phyloP scores from a whole-genome alignment of 2,113 vertebrate genomes.

The Ceuthmochares aereus region DNA sequence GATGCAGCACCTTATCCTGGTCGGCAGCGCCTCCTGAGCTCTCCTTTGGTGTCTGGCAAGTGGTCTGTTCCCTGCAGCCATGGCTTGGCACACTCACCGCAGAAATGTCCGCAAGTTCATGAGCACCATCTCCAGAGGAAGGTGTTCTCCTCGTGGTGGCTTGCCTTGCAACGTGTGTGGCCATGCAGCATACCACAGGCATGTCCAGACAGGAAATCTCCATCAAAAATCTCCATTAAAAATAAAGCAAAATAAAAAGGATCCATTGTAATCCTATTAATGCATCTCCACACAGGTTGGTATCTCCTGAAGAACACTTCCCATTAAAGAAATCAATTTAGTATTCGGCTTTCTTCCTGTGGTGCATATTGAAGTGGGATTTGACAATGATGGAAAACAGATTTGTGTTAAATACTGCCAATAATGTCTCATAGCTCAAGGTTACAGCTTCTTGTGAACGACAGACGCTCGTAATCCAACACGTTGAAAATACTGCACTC shows the following conservation, averaged over 20 bases:
- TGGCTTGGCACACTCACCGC: background rate
- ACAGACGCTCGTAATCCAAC: slow-evolving; percentile 63
- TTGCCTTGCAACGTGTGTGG: background rate
- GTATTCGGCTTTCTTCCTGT: slow-evolving; percentile 67
- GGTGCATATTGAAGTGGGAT: slow-evolving; percentile 73
- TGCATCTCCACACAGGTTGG: slow-evolving; percentile 50
- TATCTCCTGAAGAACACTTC: slow-evolving; percentile 66
- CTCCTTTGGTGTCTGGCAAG: background rate
- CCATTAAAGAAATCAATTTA: slow-evolving; percentile 78
- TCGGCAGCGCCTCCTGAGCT: background rate
- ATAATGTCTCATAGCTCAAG: slow-evolving; percentile 76
- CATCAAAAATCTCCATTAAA: slow-evolving; percentile 24
- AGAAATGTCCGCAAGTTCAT: background rate
- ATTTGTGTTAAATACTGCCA: slow-evolving; percentile 79
- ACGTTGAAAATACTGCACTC: slow-evolving; percentile 35
- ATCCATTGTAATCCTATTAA: slow-evolving; percentile 62
- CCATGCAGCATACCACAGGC: background rate
- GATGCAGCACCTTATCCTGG: background rate
- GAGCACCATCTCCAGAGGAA: background rate
- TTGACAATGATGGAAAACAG: slow-evolving; percentile 79
- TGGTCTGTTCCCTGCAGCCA: background rate
- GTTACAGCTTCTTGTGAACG: slow-evolving; percentile 64
- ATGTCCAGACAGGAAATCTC: background rate
- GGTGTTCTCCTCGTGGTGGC: accelerated
- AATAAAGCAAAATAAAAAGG: slow-evolving; percentile 1